Evolutionary conservation across 2,888 invertebrate species (phyloP), one percentile per base, ranked within the genome.

Genomic region (Andrena fulva): DNA sequence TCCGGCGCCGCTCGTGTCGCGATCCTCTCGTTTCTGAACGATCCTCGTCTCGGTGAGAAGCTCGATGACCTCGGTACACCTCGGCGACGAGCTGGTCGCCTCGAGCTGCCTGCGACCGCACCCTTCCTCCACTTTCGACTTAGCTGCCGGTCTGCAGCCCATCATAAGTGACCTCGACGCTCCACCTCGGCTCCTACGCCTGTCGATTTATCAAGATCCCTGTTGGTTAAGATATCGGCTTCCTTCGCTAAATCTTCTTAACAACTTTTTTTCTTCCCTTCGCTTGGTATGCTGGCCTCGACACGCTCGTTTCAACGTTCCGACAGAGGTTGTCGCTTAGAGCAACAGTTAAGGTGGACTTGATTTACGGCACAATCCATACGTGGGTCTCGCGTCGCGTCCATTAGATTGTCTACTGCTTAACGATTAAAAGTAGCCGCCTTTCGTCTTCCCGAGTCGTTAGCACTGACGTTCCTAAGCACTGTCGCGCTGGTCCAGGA

Each of bases 101-200:
- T 85, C 82, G 80, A 81, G 81, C 80, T 88, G 85, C 77, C 84
- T 84, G 77, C 86, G 88, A 84, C 87, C 86, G 86, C 90, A 87
- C 86, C 90, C 90, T 88, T 87, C 90, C 89, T 87, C 89, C 90
- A 86, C 89, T 88, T 87, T 88, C 82, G 84, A 86, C 87, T 90
- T 84, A 77, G 89, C 91, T 85, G 90, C 91, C 86, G 91, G 85
- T 89, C 90, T 91, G 90, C 92, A 90, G 91, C 91, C 92, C 91
- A 92, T 92, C 81, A 91, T 92, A 91, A 90, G 88, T 86, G 75
- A 84, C 88, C 87, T 89, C 80, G 59, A 31, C 80, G 33, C 56
- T 56, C 60, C 35, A 60, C 27, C 31, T 69, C 50, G 35, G 63
- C 67, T 67, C 35, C 35, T 35, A 24, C 31, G 56, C 27, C 63